Percentiles rank a stretch among this genome's conserved stretches.
Conservation (phyloP, 2,888 invertebrate genomes). For the Cephus runcator region DNA sequence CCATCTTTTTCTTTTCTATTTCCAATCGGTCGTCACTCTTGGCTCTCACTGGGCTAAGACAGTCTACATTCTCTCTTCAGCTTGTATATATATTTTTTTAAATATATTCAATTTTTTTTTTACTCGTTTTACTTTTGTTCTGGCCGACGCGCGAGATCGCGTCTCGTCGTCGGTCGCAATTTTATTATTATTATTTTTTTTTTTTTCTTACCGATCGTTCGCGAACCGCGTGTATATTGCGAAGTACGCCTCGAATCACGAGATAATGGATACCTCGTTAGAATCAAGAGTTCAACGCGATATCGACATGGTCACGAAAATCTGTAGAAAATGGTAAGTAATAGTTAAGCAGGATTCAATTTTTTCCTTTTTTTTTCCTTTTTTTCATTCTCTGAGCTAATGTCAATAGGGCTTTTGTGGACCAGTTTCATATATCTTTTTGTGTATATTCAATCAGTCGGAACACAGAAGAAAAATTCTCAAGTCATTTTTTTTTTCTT, state of each 20-base stretch:
- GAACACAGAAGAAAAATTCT: not conserved
- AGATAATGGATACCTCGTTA: not conserved
- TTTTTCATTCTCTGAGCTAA: not conserved
- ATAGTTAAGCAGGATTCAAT: not conserved
- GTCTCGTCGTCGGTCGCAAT: not conserved
- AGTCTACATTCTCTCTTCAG: slow-evolving; percentile 61
- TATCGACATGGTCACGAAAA: not conserved
- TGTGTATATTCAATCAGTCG: not conserved
- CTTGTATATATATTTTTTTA: slow-evolving; percentile 1
- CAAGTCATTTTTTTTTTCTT: not conserved
- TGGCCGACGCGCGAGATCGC: not conserved
- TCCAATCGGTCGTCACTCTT: slow-evolving; percentile 51
- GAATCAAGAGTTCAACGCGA: not conserved
- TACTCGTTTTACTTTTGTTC: not conserved
- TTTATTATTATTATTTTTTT: not conserved
- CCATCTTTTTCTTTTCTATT: slow-evolving; percentile 4
- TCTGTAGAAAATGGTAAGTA: not conserved
- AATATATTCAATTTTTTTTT: slow-evolving; percentile 2
- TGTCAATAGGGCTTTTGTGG: not conserved
- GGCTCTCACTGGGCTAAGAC: slow-evolving; percentile 57
- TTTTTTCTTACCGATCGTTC: slow-evolving; percentile 7
- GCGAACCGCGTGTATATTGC: not conserved
- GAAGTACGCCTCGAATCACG: not conserved
- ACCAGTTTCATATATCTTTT: not conserved
- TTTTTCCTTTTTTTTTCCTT: not conserved